phyloP scores from a whole-genome alignment of 2,797 vertebrate species.

The Cryptoprocta ferox region DNA sequence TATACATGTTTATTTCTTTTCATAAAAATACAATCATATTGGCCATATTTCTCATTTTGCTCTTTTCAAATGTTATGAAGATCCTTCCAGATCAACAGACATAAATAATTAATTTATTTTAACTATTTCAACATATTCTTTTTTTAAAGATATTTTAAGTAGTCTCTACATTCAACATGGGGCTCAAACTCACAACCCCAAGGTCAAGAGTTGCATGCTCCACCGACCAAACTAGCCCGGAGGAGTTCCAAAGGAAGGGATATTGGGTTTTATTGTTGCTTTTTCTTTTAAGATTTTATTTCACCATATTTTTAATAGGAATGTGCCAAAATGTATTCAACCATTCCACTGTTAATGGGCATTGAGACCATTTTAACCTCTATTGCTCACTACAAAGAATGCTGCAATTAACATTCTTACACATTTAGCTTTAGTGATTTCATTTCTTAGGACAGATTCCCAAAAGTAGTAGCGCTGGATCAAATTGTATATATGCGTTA shows the following conservation, averaged over 20 bases:
- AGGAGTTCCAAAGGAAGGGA: background rate
- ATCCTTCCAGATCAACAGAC: background rate
- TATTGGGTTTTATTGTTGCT: background rate
- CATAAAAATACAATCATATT: conserved; percentile 22
- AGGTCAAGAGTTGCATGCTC: background rate
- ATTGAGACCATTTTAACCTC: background rate
- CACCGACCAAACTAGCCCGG: background rate
- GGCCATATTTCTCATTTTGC: background rate
- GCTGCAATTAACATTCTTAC: conserved; percentile 23
- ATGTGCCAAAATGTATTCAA: conserved; percentile 16
- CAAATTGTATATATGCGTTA: background rate
- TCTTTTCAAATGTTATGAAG: conserved; percentile 4
- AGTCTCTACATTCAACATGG: background rate
- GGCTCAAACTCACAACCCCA: background rate
- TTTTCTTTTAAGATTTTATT: background rate
- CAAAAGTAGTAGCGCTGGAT: background rate
- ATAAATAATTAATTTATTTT: background rate
- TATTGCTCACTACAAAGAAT: background rate
- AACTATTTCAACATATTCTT: background rate
- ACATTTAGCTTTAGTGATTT: background rate
- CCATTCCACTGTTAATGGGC: background rate
- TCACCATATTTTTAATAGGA: background rate
- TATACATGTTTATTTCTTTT: background rate
- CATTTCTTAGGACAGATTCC: background rate
- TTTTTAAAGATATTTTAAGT: background rate